Evolutionary conservation across 2,113 vertebrate genomes (phyloP).

Genomic region (Phodopus roborovskii): DNA sequence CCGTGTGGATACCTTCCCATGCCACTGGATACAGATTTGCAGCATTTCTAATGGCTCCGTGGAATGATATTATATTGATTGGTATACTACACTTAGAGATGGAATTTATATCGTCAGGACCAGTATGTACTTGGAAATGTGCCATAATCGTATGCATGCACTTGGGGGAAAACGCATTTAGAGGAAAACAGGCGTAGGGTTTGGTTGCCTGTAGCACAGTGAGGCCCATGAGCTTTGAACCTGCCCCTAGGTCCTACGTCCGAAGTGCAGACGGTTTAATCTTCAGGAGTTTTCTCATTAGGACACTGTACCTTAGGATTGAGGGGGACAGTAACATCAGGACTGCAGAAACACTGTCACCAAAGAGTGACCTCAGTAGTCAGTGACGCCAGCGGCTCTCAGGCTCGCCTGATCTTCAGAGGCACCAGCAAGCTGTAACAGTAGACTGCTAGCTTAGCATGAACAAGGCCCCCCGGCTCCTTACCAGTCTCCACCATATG

Average conservation of each 20-base stretch:
- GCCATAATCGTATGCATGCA: background rate
- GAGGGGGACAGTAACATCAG: background rate
- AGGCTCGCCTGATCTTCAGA: background rate
- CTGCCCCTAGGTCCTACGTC: conserved; percentile 39
- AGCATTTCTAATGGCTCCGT: conserved; percentile 43
- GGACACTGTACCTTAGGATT: background rate
- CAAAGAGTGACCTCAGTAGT: background rate
- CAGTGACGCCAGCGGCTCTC: background rate
- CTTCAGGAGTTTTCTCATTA: conserved; percentile 45
- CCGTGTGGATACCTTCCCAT: conserved; percentile 37
- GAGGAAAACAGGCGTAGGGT: background rate
- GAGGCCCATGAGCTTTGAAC: conserved; percentile 4
- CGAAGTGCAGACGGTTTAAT: conserved; percentile 21
- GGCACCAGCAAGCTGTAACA: background rate
- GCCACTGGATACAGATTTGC: conserved; percentile 35
- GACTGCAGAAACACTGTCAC: background rate
- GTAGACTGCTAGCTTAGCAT: background rate
- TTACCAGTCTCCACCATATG: background rate
- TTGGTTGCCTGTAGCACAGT: background rate
- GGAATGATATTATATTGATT: conserved; percentile 43
- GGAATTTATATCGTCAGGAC: conserved; percentile 24
- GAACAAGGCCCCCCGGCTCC: background rate
- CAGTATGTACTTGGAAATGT: conserved; percentile 36
- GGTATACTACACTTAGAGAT: conserved; percentile 40
- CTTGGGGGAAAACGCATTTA: conserved; percentile 13